These are phyloP conservation scores for Ramazzottius varieornatus DNA, from an alignment of 2,888 invertebrate genomes.

Conservation along the genomic window DNA sequence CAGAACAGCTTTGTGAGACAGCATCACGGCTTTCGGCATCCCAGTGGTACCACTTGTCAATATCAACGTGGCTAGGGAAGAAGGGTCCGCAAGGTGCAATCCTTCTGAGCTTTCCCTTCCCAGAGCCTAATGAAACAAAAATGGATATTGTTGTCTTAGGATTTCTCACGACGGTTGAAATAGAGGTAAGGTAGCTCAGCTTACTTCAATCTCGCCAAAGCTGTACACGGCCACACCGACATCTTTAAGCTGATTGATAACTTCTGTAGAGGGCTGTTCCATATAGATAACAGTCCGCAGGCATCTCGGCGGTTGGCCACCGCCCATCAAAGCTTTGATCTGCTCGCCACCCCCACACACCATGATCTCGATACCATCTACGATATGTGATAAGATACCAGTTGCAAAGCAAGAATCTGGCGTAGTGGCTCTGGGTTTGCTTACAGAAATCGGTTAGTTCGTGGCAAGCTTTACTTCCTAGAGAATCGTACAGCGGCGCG, in stretches of 20 bases:
- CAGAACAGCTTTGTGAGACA: slow-evolving; percentile 18
- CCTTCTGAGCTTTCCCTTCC: no score
- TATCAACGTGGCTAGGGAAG: neutral
- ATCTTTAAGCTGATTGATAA: neutral
- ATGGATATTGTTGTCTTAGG: no score
- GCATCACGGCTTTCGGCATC: slow-evolving; percentile 27
- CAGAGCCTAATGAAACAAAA: no score
- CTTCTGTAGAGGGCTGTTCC: neutral
- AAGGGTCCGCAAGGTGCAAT: neutral
- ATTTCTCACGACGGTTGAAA: no score
- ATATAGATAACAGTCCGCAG: neutral
- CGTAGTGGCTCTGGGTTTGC: neutral
- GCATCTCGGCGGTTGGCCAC: neutral
- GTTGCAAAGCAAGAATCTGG: neutral
- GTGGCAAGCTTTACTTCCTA: neutral
- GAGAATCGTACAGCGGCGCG: neutral
- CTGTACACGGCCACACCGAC: neutral
- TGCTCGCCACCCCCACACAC: neutral
- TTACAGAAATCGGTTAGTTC: neutral
- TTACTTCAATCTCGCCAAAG: neutral
- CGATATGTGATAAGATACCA: neutral
- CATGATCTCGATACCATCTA: neutral
- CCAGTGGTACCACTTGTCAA: slow-evolving; percentile 16
- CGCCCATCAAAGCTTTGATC: neutral
- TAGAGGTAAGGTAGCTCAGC: neutral